Evolutionary conservation across 2,797 vertebrate genomes (phyloP).

Genomic region (Sarcophilus harrisii): DNA sequence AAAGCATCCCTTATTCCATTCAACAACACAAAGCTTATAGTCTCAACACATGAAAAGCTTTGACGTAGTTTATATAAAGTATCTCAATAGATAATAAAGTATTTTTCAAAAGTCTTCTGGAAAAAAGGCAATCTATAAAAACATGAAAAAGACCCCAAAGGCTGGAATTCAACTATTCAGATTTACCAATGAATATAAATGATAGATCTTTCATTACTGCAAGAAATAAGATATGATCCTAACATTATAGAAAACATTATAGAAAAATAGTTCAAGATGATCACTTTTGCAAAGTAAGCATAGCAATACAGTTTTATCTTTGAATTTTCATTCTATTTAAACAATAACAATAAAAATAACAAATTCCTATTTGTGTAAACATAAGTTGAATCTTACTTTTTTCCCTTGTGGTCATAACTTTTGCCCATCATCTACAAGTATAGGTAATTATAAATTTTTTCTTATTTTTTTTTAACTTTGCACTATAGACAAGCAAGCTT

Average conservation of each 20-base stretch:
- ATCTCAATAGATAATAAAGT: neutral
- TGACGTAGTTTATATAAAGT: neutral
- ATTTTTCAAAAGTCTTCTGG: neutral
- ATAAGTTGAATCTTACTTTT: slow-evolving; percentile 79
- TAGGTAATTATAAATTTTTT: slow-evolving; percentile 76
- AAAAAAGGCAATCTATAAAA: neutral
- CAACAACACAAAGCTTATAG: neutral
- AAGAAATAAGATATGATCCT: slow-evolving; percentile 52
- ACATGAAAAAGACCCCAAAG: neutral
- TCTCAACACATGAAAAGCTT: neutral
- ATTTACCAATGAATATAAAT: neutral
- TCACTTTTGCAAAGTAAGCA: slow-evolving; percentile 64
- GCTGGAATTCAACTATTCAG: neutral
- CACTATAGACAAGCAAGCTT: slow-evolving; percentile 84
- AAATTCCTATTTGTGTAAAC: slow-evolving; percentile 78
- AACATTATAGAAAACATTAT: slow-evolving; percentile 53
- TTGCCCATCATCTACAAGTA: slow-evolving; percentile 76
- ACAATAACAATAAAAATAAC: neutral
- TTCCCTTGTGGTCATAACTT: slow-evolving; percentile 77
- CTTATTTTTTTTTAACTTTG: slow-evolving; percentile 72
- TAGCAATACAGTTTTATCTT: slow-evolving; percentile 71
- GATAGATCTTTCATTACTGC: neutral
- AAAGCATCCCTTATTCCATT: neutral
- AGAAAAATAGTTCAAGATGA: slow-evolving; percentile 57
- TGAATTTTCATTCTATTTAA: slow-evolving; percentile 68